These are phyloP conservation scores for Alectura lathami DNA, from an alignment of 2,113 vertebrate genomes.

Conservation along the genomic window DNA sequence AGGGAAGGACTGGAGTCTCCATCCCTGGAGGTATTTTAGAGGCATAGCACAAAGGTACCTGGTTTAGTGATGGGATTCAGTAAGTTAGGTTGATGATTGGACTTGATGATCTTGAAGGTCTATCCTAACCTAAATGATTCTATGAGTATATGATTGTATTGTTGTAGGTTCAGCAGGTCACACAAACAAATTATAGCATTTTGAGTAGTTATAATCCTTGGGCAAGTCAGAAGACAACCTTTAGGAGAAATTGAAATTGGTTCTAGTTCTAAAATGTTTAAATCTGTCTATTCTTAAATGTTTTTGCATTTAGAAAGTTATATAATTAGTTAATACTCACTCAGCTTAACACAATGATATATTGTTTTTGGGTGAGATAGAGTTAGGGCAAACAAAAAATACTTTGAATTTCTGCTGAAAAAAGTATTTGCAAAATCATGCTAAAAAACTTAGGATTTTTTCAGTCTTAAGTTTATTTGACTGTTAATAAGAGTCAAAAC, in stretches of 20 bases:
- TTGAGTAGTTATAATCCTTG: not conserved
- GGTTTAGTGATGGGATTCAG: not conserved
- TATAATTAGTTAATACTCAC: fast-evolving
- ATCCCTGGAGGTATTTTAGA: not conserved
- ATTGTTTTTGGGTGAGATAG: not conserved
- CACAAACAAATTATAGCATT: fast-evolving
- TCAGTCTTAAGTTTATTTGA: not conserved
- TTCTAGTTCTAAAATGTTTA: not conserved
- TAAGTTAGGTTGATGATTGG: not conserved
- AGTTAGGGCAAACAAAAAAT: not conserved
- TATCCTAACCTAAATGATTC: not conserved
- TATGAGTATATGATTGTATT: not conserved
- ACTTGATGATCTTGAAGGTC: not conserved
- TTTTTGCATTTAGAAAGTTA: not conserved
- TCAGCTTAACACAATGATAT: not conserved
- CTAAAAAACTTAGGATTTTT: not conserved
- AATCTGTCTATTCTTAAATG: too few species aligned
- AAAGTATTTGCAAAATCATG: not conserved
- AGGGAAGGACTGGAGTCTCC: not conserved
- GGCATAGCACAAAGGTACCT: not conserved
- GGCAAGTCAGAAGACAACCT: not conserved
- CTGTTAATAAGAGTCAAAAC: not conserved
- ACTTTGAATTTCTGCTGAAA: not conserved
- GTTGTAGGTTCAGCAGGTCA: not conserved
- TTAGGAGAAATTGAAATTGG: not conserved